phyloP scores from a whole-genome alignment of 2,888 invertebrate species.

The Drosophila recens region DNA sequence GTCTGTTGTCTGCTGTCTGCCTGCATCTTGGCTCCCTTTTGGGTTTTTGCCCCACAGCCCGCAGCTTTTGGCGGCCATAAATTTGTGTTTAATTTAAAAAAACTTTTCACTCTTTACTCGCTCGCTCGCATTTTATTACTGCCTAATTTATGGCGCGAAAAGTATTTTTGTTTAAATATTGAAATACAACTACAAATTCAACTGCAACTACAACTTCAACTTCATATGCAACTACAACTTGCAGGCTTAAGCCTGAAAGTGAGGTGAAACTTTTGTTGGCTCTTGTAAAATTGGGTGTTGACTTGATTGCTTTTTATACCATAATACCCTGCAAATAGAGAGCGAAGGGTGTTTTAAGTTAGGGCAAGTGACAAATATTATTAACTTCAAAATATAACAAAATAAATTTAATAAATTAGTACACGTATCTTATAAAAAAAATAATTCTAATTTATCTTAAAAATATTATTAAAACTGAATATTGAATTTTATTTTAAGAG shows the following conservation, averaged over 20 bases:
- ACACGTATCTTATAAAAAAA: no score
- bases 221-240: slow-evolving; percentile 7
- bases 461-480: background rate
- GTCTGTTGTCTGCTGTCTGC: background rate
- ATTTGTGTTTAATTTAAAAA: slow-evolving; percentile 72
- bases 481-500: background rate
- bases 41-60: slow-evolving; percentile 73
- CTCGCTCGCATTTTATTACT: slow-evolving; percentile 59
- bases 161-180: slow-evolving; percentile 68
- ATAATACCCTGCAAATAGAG: background rate
- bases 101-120: slow-evolving; percentile 66
- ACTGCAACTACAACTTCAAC: background rate
- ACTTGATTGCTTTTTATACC: slow-evolving; percentile 60
- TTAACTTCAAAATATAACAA: no score
- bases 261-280: slow-evolving; percentile 55
- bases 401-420: no score
- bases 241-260: slow-evolving; percentile 28
- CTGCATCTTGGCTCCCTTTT: slow-evolving; percentile 28
- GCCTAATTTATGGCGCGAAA: slow-evolving; percentile 70
- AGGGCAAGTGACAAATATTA: background rate
- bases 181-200: slow-evolving; percentile 8
- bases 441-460: background rate
- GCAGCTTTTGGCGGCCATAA: slow-evolving; percentile 73
- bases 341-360: background rate
- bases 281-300: slow-evolving; percentile 69